Base-by-base conservation (phyloP, 2,888 invertebrate genomes). In the Eumerus sabulonum region DNA sequence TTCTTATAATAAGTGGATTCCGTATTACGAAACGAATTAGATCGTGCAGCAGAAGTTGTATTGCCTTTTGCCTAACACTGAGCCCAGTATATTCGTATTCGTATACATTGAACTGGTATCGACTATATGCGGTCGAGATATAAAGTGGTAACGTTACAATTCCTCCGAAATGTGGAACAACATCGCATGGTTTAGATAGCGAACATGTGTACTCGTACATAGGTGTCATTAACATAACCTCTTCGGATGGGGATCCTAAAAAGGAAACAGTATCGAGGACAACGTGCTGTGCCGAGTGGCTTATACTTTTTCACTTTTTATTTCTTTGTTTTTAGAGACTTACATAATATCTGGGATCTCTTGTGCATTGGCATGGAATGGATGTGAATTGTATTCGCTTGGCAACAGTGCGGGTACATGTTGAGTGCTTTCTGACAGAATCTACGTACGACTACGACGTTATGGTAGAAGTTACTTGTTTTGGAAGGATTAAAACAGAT, bases 141-240 rank as follows among this genome's bases (percentile, higher is more conserved):
- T 14, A 44, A 70, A 59, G 47, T 71, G 63, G 53, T 53, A 64
- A 48, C 17, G 51, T 50, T 68, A 27, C 18, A 40, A 16, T 44
- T n/a, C 17, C 38, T 9, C 14, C 59, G 16, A 59, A 68, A 59
- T 14, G 27, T 27, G 27, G 27, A 27, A 27, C 27, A 27, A 27
- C 27, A 7, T 27, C 7, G 27, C 3, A 27, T 27, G 12, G 16
- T 44, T 38, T 16, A 44, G 19, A 63, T 50, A 47, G n/a, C n/a
- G 40, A 12, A 13, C 18, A 44, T 35, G 19, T 17, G 67, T 12
- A 51, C 47, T 5, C 12, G 40, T 9, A 45, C 44, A 50, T 57
- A 63, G 48, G 67, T 77, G 77, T 77, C 77, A 77, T 77, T 77
- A 77, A 73, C 77, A 77, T 77, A 77, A 77, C 77, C 77, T 77